Evolutionary conservation across 2,113 vertebrate species (phyloP).

Genomic region (Chamaea fasciata): DNA sequence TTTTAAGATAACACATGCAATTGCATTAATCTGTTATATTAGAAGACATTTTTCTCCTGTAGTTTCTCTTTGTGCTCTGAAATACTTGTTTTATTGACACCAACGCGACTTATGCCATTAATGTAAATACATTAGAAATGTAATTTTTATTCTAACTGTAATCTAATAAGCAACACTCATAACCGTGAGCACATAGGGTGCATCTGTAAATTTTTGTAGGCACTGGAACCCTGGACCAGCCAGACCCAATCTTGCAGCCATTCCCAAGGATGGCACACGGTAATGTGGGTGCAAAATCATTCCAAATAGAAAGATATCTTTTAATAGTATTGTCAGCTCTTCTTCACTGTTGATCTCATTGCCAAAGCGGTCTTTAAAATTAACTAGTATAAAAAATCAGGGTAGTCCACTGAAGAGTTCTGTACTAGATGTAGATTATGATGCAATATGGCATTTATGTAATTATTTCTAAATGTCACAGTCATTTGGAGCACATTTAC

Average conservation of each 20-base stretch:
- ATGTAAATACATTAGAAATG: neutral
- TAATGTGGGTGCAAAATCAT: neutral
- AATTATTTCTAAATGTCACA: neutral
- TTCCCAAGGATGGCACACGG: neutral
- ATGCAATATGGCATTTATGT: neutral
- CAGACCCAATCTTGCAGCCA: neutral
- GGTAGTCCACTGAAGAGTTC: neutral
- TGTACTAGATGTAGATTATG: neutral
- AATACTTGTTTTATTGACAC: neutral
- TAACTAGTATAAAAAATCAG: neutral
- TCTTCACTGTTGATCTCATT: neutral
- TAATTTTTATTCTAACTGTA: neutral
- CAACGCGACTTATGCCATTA: neutral
- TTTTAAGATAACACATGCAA: neutral
- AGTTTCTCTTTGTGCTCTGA: neutral
- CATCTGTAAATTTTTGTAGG: neutral
- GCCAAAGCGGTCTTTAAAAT: neutral
- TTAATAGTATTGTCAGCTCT: neutral
- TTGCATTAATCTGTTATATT: neutral
- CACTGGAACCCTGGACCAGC: neutral
- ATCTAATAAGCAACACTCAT: neutral
- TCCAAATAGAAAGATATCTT: neutral
- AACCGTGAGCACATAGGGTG: neutral
- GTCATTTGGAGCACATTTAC: neutral
- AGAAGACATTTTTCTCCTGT: neutral